Evolutionary conservation across 2,888 invertebrate genomes (phyloP).

Genomic region (Protonemura montana): DNA sequence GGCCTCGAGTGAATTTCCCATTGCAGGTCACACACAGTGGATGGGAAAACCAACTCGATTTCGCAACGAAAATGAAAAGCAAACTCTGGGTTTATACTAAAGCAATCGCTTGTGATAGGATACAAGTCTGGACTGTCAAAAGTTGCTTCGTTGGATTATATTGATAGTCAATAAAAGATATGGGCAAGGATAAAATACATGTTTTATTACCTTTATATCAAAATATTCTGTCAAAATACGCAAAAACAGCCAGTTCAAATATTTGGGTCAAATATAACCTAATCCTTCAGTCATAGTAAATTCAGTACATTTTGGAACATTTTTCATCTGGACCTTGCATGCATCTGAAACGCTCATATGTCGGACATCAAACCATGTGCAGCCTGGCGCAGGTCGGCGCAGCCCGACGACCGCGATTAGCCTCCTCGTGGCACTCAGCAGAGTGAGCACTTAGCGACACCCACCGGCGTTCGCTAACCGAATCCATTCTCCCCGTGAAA

Average conservation of each 20-base stretch:
- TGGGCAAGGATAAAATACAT: too few species aligned
- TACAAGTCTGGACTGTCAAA: background rate
- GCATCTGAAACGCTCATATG: background rate
- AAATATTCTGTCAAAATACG: too few species aligned
- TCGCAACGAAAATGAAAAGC: background rate
- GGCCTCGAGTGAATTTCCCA: background rate
- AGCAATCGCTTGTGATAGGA: background rate
- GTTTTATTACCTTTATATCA: too few species aligned
- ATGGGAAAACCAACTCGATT: background rate
- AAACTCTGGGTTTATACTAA: background rate
- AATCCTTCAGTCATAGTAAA: too few species aligned
- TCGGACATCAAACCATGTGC: background rate
- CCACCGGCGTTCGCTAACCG: conserved; percentile 7
- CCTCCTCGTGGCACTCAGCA: background rate
- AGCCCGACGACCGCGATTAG: background rate
- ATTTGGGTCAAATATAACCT: too few species aligned
- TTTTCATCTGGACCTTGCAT: background rate
- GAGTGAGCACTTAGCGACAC: background rate
- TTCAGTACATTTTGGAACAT: too few species aligned
- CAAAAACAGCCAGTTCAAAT: too few species aligned
- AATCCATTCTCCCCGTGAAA: background rate
- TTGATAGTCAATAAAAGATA: too few species aligned
- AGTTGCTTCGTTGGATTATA: background rate
- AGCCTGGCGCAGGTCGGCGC: background rate
- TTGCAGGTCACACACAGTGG: conserved; percentile 1